A percentile compares a stretch with the other conserved stretches of the same genome.
These are phyloP conservation scores for Coleophora flavipennella DNA, from an alignment of 2,888 invertebrate genomes.

Conservation along the genomic window DNA sequence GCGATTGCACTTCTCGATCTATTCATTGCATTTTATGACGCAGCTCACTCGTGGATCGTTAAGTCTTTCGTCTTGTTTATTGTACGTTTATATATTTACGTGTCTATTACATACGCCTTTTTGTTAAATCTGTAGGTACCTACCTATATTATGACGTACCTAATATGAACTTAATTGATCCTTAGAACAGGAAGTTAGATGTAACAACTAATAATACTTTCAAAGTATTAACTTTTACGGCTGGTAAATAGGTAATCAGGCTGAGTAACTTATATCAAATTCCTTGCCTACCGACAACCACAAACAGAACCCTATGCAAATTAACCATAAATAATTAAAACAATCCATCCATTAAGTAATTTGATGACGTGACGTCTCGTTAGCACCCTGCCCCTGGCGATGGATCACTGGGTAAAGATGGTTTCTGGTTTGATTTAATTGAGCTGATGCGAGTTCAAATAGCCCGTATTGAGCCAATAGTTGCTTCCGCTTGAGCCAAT, in stretches of 20 bases:
- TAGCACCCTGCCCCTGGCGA: conserved; percentile 18
- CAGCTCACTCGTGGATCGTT: conserved; percentile 26
- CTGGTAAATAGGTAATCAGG: no score
- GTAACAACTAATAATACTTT: no score
- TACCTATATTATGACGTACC: no score
- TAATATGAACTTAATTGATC: no score
- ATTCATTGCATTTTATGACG: conserved; percentile 41
- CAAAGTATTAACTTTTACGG: no score
- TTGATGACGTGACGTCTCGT: conserved; percentile 18
- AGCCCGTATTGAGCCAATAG: conserved; percentile 5
- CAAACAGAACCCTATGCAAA: conserved; percentile 4
- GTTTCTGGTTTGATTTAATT: conserved; percentile 13
- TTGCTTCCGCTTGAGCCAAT: neutral
- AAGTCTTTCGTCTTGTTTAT: conserved; percentile 28
- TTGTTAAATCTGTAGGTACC: no score
- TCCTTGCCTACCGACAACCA: no score
- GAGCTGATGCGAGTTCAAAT: conserved; percentile 3
- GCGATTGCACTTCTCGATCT: conserved; percentile 35
- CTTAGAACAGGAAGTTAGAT: no score
- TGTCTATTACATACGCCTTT: no score
- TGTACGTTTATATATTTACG: conserved; percentile 14
- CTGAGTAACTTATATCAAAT: no score
- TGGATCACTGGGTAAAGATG: conserved; percentile 22
- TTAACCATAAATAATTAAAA: conserved; percentile 17
- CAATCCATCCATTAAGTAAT: conserved; percentile 24